Conservation (phyloP, 2,113 vertebrate species). For the Notiomystis cincta region DNA sequence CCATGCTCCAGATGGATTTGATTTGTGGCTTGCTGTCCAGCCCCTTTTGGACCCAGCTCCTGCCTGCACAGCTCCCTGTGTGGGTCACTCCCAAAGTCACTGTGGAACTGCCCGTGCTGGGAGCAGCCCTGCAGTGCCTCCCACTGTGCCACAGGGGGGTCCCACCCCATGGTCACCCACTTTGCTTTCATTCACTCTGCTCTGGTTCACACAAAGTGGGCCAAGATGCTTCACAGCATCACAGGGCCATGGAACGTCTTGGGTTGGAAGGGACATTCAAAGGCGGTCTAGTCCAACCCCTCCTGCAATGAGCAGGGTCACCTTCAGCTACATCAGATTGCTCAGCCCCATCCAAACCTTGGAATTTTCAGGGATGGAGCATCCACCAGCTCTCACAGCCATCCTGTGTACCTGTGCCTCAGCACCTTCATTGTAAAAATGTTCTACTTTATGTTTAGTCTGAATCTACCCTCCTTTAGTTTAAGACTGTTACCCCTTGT, state of each 20-base stretch:
- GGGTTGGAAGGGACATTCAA: background rate
- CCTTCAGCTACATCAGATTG: background rate
- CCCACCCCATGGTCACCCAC: background rate
- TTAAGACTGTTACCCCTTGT: background rate
- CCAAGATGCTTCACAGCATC: background rate
- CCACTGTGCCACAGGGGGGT: background rate
- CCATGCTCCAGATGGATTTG: background rate
- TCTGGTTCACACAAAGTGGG: background rate
- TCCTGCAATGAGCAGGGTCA: background rate
- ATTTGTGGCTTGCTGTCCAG: background rate
- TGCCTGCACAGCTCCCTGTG: background rate
- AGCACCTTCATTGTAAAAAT: rapidly evolving
- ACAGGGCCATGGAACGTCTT: rapidly evolving
- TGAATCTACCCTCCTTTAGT: background rate
- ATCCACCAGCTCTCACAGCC: background rate
- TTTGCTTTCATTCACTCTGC: background rate
- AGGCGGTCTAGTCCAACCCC: background rate
- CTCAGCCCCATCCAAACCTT: background rate
- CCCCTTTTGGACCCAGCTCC: rapidly evolving
- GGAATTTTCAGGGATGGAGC: too few relatives aligned
- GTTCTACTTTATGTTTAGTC: background rate
- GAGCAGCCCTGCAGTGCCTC: background rate
- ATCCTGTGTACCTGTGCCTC: background rate
- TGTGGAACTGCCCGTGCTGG: background rate
- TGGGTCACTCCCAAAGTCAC: background rate